phyloP scores from a whole-genome alignment of 2,888 invertebrate species.

The Rapana venosa region DNA sequence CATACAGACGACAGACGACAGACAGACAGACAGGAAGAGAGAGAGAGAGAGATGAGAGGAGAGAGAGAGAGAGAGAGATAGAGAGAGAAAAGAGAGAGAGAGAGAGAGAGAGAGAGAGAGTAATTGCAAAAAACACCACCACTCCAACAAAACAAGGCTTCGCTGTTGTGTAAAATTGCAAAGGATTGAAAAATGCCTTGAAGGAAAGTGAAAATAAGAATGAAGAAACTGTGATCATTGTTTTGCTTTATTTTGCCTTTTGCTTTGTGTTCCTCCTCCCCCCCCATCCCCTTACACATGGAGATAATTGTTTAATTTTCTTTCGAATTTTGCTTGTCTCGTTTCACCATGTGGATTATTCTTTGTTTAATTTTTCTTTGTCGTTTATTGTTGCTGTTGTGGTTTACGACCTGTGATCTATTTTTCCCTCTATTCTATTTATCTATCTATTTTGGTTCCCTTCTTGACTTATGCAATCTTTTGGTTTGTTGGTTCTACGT shows the following conservation, averaged over 20 bases:
- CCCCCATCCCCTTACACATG: too few species aligned
- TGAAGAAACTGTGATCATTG: too few species aligned
- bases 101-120: background rate
- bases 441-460: too few species aligned
- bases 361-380: background rate
- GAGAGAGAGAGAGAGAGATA: background rate
- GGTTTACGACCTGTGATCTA: background rate
- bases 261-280: too few species aligned
- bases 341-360: background rate
- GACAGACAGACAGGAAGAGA: background rate
- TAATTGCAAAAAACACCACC: background rate
- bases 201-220: too few species aligned
- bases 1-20: background rate
- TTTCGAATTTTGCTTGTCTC: background rate
- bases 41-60: background rate
- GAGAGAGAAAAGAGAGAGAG: background rate
- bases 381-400: background rate
- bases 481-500: background rate
- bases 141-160: too few species aligned
- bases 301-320: background rate
- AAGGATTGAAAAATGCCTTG: too few species aligned
- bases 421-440: background rate
- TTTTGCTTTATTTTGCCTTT: too few species aligned
- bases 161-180: too few species aligned
- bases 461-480: too few species aligned